Percentiles rank a stretch among this genome's conserved stretches.
Conservation (phyloP, 2,888 invertebrate genomes). For the Sinopyrophorus schimmeli region DNA sequence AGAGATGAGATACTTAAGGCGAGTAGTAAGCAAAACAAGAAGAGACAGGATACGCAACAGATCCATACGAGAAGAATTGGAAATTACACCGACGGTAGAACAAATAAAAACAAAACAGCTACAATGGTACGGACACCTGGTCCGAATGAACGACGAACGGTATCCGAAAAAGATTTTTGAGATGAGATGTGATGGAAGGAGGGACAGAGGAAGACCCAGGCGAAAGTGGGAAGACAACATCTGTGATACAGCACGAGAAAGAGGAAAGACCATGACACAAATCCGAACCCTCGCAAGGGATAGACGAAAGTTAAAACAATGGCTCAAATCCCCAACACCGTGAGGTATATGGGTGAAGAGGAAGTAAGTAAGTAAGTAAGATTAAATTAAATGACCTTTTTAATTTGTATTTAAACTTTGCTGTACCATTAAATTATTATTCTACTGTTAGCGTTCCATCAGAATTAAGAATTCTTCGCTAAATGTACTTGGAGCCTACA, state of each 20-base stretch:
- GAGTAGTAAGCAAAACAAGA: not conserved
- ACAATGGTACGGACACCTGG: not conserved
- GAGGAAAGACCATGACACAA: not conserved
- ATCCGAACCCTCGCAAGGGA: not conserved
- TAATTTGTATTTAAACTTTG: no score
- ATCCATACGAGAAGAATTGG: not conserved
- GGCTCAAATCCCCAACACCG: constrained; percentile 7
- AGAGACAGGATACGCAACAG: not conserved
- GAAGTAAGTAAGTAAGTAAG: no score
- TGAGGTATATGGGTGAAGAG: constrained; percentile 5
- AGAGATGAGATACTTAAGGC: constrained; percentile 5
- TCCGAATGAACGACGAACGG: not conserved
- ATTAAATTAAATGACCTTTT: no score
- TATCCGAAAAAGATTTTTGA: constrained; percentile 3
- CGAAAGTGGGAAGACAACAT: constrained; percentile 1
- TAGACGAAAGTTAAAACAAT: not conserved
- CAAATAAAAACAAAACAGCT: constrained; percentile 6
- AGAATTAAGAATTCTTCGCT: no score
- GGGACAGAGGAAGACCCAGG: constrained; percentile 1
- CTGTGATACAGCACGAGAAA: constrained; percentile 2
- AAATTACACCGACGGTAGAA: constrained; percentile 1
- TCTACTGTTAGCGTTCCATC: no score
- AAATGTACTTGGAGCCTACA: no score
- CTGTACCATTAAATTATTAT: no score
- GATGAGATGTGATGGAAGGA: constrained; percentile 3